These are phyloP conservation scores for Dryomyza anilis DNA, from an alignment of 2,888 invertebrate genomes.

Conservation along the genomic window DNA sequence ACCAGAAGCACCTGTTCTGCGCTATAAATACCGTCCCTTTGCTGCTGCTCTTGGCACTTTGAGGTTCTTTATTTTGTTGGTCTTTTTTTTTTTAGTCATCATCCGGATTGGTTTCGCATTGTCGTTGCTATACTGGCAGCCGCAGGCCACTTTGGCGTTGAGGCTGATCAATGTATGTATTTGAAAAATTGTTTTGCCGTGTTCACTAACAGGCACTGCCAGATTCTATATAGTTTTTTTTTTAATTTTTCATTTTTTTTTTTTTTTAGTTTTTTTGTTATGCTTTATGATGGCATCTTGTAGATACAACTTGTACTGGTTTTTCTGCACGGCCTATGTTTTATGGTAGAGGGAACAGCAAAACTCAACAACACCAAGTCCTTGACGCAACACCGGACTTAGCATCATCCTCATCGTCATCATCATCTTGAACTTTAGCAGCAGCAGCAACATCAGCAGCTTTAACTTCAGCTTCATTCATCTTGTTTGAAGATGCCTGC, in stretches of 20 bases:
- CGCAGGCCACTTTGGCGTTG: neutral
- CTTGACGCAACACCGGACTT: neutral
- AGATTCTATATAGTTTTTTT: no score
- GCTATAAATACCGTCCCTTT: slow-evolving; percentile 14
- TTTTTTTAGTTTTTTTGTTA: neutral
- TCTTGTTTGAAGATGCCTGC: neutral
- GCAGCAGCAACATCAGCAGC: neutral
- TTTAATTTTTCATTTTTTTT: neutral
- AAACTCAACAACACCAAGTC: neutral
- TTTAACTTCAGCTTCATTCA: slow-evolving; percentile 6
- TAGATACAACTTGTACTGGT: slow-evolving; percentile 1
- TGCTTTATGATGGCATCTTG: slow-evolving; percentile 3
- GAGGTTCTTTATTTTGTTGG: no score
- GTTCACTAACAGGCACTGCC: neutral
- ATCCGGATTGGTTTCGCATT: neutral
- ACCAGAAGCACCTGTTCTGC: slow-evolving; percentile 21
- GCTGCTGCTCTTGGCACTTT: neutral
- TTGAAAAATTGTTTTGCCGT: neutral
- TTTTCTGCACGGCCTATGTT: neutral
- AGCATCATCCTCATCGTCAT: neutral
- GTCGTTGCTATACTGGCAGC: slow-evolving; percentile 7
- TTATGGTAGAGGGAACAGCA: neutral
- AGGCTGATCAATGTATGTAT: slow-evolving; percentile 12
- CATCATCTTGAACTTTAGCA: neutral
- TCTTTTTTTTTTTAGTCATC: neutral